Conservation (phyloP, 2,113 vertebrate genomes). For the Dicrurus megarhynchus region DNA sequence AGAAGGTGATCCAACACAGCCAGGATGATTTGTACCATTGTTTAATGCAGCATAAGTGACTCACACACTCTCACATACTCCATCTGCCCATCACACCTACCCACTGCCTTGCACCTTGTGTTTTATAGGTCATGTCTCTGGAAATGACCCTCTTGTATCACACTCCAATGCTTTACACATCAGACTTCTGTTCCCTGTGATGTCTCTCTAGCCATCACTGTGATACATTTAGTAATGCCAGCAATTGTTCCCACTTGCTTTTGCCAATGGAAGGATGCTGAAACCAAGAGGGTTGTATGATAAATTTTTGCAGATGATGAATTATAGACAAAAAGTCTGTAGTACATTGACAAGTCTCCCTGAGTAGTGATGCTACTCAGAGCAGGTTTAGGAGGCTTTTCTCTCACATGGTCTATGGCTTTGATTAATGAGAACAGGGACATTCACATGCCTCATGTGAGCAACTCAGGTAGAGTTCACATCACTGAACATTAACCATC, state of each 20-base stretch:
- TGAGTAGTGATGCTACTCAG: not conserved
- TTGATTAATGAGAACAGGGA: not conserved
- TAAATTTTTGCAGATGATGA: not conserved
- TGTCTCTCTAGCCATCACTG: not conserved
- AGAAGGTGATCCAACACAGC: not conserved
- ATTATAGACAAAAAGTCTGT: not conserved
- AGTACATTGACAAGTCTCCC: not conserved
- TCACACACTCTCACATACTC: not conserved
- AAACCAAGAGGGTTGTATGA: not conserved
- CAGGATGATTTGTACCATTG: not conserved
- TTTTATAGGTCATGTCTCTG: not conserved
- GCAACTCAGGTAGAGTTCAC: not conserved
- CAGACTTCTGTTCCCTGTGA: not conserved
- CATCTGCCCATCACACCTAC: not conserved
- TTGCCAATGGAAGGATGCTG: not conserved
- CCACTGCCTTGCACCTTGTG: not conserved
- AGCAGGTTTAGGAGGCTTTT: not conserved
- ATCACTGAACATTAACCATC: not conserved
- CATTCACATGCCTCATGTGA: not conserved
- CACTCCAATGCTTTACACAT: not conserved
- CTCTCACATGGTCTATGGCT: not conserved
- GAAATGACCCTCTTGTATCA: not conserved
- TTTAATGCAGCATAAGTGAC: accelerated
- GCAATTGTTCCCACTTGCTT: not conserved
- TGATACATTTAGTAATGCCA: not conserved